Base-by-base conservation (phyloP, 2,797 vertebrate genomes). In the Triplophysa bombifrons region DNA sequence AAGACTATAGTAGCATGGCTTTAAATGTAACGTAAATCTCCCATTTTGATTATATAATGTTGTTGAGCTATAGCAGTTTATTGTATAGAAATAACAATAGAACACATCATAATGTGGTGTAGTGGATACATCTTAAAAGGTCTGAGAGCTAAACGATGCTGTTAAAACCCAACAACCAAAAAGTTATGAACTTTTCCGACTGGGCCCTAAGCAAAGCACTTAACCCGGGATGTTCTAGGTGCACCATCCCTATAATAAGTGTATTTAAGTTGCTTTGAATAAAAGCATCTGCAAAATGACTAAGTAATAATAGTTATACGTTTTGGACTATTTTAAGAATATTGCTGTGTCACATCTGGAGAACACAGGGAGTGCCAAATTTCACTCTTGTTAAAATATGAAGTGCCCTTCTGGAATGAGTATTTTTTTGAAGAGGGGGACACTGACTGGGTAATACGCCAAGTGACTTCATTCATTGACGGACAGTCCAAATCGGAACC, bases 301-400 rank as follows among this genome's bases (percentile, higher is more conserved):
- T 34, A 38, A 64, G 38, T 38, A 38, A 64, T 38, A n/a, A 65
- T 12, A 65, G 11, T 2, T 30, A 38, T 17, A 9, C 9, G 34
- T 11, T 38, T n/a, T 38, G 3, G 17, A 11, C 34, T 65, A 65
- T 65, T 65, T 65, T 41, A 65, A 20, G 34, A 41, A n/a, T 19
- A n/a, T 13, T 44, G 63, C 34, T 65, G 19, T 34, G 27, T 41
- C 19, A 34, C 48, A 19, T 7, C 11, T 17, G 16, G 17, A 30
- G 34, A 55, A 71, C 25, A 12, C 2, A 56, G 46, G 60, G 72
- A 5, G 61, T 56, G 66, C 10, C 58, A 64, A 64, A 17, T 44
- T 64, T 78, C 7, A 41, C 3, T 72, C 56, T 27, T 41, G 30
- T 17, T 53, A 19, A 71, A 64, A 78, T 72, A 72, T 53, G 56